Percentiles rank a stretch among this genome's conserved stretches.
Conservation (phyloP, 2,113 vertebrate species). For the Erinaceus europaeus region DNA sequence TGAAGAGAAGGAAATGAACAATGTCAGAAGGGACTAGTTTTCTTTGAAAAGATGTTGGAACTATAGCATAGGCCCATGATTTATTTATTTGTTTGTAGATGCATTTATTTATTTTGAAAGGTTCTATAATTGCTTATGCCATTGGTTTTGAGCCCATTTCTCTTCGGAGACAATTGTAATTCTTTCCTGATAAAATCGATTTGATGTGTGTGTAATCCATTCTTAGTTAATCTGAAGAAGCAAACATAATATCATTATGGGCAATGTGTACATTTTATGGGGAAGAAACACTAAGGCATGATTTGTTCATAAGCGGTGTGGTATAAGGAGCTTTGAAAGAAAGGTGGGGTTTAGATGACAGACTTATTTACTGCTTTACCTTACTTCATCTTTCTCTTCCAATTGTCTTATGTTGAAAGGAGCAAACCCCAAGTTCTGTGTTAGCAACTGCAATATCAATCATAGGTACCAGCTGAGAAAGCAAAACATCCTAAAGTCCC, state of each 20-base stretch:
- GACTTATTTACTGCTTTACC: conserved; percentile 26
- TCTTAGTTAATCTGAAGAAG: neutral
- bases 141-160: neutral
- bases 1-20: neutral
- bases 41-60: neutral
- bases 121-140: neutral
- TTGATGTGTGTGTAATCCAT: neutral
- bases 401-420: neutral
- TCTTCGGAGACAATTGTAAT: neutral
- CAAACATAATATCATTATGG: neutral
- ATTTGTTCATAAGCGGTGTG: neutral
- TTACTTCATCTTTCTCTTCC: conserved; percentile 10
- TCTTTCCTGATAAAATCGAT: neutral
- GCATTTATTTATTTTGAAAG: too few species aligned
- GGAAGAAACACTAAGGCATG: neutral
- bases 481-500: neutral
- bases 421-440: neutral
- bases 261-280: neutral
- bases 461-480: conserved; percentile 4
- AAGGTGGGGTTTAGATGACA: conserved; percentile 15
- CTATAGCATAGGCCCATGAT: too few species aligned
- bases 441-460: conserved; percentile 13
- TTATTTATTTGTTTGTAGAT: too few species aligned
- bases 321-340: neutral
- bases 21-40: neutral